Base-by-base conservation (phyloP, 1,140 invertebrate species). In the Cardiocondyla obscurior region DNA sequence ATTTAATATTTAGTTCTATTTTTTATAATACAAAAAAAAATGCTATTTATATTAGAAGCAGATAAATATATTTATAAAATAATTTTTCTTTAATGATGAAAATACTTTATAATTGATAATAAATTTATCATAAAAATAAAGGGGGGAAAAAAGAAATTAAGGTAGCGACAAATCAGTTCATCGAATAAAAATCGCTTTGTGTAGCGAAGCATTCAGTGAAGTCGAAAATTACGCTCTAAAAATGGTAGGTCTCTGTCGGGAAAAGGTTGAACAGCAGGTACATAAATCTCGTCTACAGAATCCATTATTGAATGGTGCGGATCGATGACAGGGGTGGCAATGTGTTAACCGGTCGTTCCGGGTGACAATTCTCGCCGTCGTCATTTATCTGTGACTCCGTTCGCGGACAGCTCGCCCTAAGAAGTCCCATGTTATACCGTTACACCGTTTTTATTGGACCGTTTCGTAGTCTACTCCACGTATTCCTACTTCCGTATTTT, bases 321-420 rank as follows among this genome's bases (percentile, higher is more conserved):
- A 90, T 89, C 89, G 89, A 90, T 90, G 90, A 90, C 89, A 90
- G 85, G 77, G 77, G 46, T 46, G 70, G 53, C 82, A 82, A 87
- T 88, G 84, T 89, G 89, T 90, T 90, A 90, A 90, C 82, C 65
- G 87, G 67, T 88, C 89, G 88, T 90, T 88, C 81, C 72, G 81
- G 77, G 81, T 85, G 85, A 90, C 89, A 83, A 85, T 84, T 81
- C 81, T 82, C 79, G 82, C 42, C 65, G 46, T 85, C 39, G 81
- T 84, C 81, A 82, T 87, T 87, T 84, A 87, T 87, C 85, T 87
- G 74, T 67, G 65, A 84, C 69, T 64, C 60, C 51, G 81, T 55
- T 76, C 39, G 88, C 76, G 44, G 88, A 89, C 83, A 89, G 84
- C 49, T 88, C 82, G 74, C 84, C 84, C 49, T 86, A 85, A 83